These are phyloP conservation scores for Buceros bicornis DNA, from an alignment of 2,797 vertebrate species.

Conservation along the genomic window DNA sequence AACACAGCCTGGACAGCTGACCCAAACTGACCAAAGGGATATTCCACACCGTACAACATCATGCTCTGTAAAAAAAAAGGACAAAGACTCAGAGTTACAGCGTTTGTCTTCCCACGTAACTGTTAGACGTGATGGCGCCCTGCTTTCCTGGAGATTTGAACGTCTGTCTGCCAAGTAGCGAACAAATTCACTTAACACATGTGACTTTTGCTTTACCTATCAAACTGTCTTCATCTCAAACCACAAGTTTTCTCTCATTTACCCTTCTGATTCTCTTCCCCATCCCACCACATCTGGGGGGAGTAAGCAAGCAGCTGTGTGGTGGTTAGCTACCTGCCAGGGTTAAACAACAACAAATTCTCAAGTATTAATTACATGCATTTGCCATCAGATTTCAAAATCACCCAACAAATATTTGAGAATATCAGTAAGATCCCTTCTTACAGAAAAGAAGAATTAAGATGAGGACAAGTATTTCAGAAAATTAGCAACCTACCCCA, in stretches of 20 bases:
- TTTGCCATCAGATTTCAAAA: not conserved
- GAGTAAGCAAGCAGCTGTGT: not conserved
- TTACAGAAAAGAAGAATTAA: not conserved
- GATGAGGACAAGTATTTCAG: not conserved
- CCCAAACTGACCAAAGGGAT: not conserved
- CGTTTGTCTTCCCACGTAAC: not conserved
- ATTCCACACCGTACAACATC: not conserved
- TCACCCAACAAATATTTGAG: not conserved
- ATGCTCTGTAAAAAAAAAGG: not conserved
- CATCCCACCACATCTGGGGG: accelerated
- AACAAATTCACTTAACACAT: not conserved
- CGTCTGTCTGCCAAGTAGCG: accelerated
- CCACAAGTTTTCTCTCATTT: not conserved
- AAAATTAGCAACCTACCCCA: not conserved
- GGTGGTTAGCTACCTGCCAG: not conserved
- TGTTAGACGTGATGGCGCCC: accelerated
- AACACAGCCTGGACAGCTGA: not conserved
- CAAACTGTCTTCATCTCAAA: not conserved
- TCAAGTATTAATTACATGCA: not conserved
- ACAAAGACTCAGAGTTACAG: accelerated
- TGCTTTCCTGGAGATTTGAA: not conserved
- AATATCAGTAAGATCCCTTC: not conserved
- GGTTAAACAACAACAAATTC: not conserved
- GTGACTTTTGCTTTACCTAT: not conserved
- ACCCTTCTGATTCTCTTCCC: not conserved